These are phyloP conservation scores for Cyclopterus lumpus DNA, from an alignment of 2,797 vertebrate genomes.

Conservation along the genomic window DNA sequence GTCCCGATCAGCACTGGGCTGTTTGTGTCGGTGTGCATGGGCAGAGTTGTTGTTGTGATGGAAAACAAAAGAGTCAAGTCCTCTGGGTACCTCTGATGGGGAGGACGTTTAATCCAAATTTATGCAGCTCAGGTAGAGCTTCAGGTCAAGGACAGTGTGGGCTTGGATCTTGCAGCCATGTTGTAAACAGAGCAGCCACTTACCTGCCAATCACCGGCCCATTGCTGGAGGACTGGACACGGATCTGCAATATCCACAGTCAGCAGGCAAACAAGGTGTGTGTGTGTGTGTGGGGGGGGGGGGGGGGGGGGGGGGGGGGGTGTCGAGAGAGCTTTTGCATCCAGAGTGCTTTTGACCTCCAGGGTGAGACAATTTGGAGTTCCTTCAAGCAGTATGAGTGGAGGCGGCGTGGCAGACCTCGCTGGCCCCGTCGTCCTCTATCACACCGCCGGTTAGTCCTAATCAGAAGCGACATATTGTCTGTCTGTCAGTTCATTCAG, in stretches of 20 bases:
- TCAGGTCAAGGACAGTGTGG: conserved; percentile 81
- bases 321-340: conserved; percentile 75
- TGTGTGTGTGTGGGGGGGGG: conserved; percentile 8
- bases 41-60: conserved; percentile 41
- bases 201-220: conserved; percentile 83
- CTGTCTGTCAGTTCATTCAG: conserved; percentile 74
- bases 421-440: conserved; percentile 66
- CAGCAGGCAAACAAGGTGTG: conserved; percentile 81
- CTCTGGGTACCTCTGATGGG: conserved; percentile 61
- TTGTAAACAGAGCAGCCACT: conserved; percentile 81
- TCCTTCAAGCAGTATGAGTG: conserved; percentile 73
- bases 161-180: conserved; percentile 68
- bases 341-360: conserved; percentile 82
- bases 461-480: conserved; percentile 80
- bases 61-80: conserved; percentile 68
- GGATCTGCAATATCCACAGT: conserved; percentile 82
- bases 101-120: conserved; percentile 69
- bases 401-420: conserved; percentile 65
- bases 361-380: conserved; percentile 80
- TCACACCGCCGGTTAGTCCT: conserved; percentile 71
- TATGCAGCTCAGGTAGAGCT: conserved; percentile 79
- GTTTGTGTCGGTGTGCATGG: conserved; percentile 44
- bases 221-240: conserved; percentile 76
- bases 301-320: too few species aligned
- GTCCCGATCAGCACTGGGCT: conserved; percentile 30